Evolutionary conservation across 2,113 vertebrate species (phyloP).

Genomic region (Candoia aspera): DNA sequence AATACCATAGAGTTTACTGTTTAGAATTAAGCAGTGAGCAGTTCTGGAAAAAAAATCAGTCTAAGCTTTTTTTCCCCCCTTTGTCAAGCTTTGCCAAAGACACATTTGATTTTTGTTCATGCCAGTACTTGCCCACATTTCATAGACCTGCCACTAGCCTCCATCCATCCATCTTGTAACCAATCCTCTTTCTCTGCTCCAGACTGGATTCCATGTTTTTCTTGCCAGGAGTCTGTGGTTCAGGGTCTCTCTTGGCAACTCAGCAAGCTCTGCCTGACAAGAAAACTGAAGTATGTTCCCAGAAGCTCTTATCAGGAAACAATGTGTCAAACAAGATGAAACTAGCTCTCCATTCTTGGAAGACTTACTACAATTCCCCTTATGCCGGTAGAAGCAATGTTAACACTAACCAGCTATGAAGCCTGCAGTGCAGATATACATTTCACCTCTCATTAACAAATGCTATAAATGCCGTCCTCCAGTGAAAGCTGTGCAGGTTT

Average conservation of each 20-base stretch:
- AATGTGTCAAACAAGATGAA: constrained; percentile 71
- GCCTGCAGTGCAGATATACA: not conserved
- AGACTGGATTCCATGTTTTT: constrained; percentile 4
- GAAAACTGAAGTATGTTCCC: constrained; percentile 68
- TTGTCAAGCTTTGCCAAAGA: constrained; percentile 22
- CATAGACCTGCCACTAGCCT: constrained; percentile 30
- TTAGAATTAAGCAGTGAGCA: not conserved
- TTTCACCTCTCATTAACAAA: constrained; percentile 37
- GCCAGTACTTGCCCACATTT: not conserved
- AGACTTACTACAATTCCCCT: constrained; percentile 66
- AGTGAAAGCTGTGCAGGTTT: not conserved
- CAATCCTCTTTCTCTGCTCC: constrained; percentile 8
- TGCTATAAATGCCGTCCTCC: constrained; percentile 14
- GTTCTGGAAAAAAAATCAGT: not conserved
- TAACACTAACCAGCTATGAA: constrained; percentile 57
- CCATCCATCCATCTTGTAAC: constrained; percentile 29
- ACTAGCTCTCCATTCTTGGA: constrained; percentile 53
- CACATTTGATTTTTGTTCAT: constrained; percentile 9
- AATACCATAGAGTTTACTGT: accelerated
- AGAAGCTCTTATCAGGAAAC: constrained; percentile 72
- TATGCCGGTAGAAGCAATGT: constrained; percentile 57
- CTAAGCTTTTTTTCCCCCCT: not conserved
- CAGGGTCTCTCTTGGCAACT: constrained; percentile 53
- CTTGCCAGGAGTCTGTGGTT: constrained; percentile 43
- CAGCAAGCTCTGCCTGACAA: constrained; percentile 51